Evolutionary conservation across 2,113 vertebrate genomes (phyloP), one percentile per base, ranked within the genome.

Genomic region (Zosterops pallidus): DNA sequence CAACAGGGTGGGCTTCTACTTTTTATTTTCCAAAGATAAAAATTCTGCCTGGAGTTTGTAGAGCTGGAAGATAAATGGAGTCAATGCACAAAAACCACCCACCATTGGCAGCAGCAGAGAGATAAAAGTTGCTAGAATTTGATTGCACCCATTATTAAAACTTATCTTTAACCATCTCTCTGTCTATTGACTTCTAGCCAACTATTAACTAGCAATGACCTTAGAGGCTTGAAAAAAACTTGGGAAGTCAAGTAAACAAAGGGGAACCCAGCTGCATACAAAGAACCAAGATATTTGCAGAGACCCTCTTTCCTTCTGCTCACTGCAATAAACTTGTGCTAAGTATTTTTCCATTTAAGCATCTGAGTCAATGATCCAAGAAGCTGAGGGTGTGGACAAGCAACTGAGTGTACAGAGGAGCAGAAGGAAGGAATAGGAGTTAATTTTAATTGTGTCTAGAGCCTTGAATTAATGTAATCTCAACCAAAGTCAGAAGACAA

Each of bases 141-240:
- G 93, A 97, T 95, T 86, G 91, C 87, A 60, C 75, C 95, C 93
- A 94, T 97, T 97, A 91, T 93, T 96, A 95, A 92, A 90, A 83
- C 78, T 97, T 98, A 96, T 97, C 96, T 95, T 83, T 95, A 97
- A 86, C 87, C 96, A 98, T 98, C 95, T 98, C 92, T 94, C 74
- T 70, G 86, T 81, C 79, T 97, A 97, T 98, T 97, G 97, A 98
- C 98, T 98, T 97, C 97, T 98, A 94, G 98, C 92, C 97, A 98
- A 98, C 95, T 53, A 98, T 98, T 98, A 98, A 98, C 98, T 95
- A 97, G 95, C 83, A 95, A 74, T 97, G 97, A 98, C 97, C 97
- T 98, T 97, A 97, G 75, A 89, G 86, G 84, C 86, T 97, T 92
- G 94, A 94, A 97, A 97, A 97, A 95, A 94, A 82, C 88, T 86